These are phyloP conservation scores for Parnassius glacialis DNA, from an alignment of 2,888 invertebrate species.

Conservation along the genomic window DNA sequence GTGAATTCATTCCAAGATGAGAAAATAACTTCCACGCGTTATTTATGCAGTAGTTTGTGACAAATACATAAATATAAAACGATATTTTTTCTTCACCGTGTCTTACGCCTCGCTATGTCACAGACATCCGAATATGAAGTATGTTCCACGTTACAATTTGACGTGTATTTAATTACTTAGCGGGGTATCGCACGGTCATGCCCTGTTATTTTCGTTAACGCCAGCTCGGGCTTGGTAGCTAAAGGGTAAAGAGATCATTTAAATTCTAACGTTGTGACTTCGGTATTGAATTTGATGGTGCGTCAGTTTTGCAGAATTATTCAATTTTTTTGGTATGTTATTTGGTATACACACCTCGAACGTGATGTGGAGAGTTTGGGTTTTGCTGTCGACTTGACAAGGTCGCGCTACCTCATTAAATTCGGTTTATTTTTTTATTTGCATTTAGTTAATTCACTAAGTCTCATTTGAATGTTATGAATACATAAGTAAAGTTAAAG, in stretches of 20 bases:
- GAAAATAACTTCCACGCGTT: constrained; percentile 10
- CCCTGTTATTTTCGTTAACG: constrained; percentile 70
- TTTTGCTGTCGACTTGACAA: too few relatives aligned
- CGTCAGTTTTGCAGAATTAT: not conserved
- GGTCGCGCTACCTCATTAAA: too few relatives aligned
- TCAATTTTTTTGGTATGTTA: too few relatives aligned
- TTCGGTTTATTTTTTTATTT: too few relatives aligned
- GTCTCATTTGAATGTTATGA: too few relatives aligned
- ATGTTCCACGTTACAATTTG: constrained; percentile 55
- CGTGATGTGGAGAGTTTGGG: too few relatives aligned
- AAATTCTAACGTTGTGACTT: constrained; percentile 22
- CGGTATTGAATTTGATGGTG: constrained; percentile 5
- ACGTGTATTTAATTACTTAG: constrained; percentile 78
- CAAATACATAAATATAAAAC: constrained; percentile 20
- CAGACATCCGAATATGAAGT: constrained; percentile 38
- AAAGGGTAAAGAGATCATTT: constrained; percentile 18
- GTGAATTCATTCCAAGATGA: not conserved
- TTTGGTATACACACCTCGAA: too few relatives aligned
- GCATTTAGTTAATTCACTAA: too few relatives aligned
- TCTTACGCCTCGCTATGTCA: too few relatives aligned
- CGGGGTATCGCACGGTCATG: constrained; percentile 67
- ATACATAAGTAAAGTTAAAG: too few relatives aligned
- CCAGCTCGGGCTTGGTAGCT: constrained; percentile 18
- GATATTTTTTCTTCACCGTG: constrained; percentile 30
- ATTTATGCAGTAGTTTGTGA: not conserved